phyloP scores from a whole-genome alignment of 2,888 invertebrate genomes.

The Lasioglossum malachurum region DNA sequence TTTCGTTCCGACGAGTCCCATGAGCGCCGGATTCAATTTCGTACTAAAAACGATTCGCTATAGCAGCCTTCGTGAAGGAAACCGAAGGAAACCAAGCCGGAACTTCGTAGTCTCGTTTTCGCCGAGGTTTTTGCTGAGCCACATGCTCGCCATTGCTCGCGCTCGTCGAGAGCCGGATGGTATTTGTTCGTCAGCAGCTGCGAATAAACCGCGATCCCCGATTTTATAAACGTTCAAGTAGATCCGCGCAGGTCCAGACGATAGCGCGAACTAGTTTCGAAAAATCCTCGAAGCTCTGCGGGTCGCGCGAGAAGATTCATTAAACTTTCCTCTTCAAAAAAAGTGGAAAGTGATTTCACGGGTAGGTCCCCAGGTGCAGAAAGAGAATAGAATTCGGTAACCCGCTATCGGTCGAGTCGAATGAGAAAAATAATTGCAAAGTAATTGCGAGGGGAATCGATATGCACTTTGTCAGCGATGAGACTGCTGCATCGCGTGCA shows the following conservation, averaged over 20 bases:
- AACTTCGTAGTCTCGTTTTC: background rate
- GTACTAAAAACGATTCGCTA: constrained; percentile 4
- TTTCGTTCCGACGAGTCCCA: background rate
- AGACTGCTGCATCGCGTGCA: constrained; percentile 32
- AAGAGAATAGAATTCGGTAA: background rate
- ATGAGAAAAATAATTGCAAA: constrained; percentile 16
- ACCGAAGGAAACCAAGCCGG: constrained; percentile 9
- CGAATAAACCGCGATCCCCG: constrained; percentile 13
- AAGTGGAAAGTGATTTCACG: background rate
- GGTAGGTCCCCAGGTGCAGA: background rate
- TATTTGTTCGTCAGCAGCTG: background rate
- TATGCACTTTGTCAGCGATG: constrained; percentile 9
- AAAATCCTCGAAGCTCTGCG: background rate
- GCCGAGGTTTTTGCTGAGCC: constrained; percentile 27
- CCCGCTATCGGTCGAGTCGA: background rate
- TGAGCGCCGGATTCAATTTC: background rate
- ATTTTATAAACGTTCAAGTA: background rate
- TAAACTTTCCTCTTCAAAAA: background rate
- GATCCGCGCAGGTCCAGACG: background rate
- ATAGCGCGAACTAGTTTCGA: background rate
- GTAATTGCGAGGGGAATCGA: constrained; percentile 40
- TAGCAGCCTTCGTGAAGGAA: background rate
- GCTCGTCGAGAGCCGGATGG: background rate
- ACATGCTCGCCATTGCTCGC: constrained; percentile 8
- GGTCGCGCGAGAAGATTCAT: background rate